These are phyloP conservation scores for Kryptolebias ocellatus DNA, from an alignment of 2,797 vertebrate species.

Conservation along the genomic window DNA sequence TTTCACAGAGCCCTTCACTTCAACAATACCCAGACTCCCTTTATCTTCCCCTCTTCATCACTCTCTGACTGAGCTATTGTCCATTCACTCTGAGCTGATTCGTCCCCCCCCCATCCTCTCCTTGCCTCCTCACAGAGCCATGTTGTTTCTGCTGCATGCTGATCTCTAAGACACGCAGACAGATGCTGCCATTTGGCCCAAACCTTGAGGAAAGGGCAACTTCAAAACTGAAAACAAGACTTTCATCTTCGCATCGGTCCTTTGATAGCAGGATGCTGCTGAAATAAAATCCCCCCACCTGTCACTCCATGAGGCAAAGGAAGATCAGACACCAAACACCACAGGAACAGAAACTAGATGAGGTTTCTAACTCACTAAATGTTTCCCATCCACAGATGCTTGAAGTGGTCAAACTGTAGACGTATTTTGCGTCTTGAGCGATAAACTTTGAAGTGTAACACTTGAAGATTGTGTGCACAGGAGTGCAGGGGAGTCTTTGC, in stretches of 20 bases:
- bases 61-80: slow-evolving; percentile 60
- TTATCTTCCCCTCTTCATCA: slow-evolving; percentile 49
- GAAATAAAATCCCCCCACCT: slow-evolving; percentile 52
- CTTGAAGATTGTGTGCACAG: not conserved
- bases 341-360: slow-evolving; percentile 10
- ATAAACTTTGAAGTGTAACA: not conserved
- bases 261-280: slow-evolving; percentile 43
- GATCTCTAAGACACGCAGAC: slow-evolving; percentile 49
- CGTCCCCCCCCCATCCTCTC: not conserved
- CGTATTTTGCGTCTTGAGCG: not conserved
- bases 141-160: slow-evolving; percentile 40
- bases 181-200: slow-evolving; percentile 54
- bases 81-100: slow-evolving; percentile 10
- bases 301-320: slow-evolving; percentile 28
- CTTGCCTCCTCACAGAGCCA: slow-evolving; percentile 27
- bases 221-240: slow-evolving; percentile 55
- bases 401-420: not conserved
- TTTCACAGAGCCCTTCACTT: slow-evolving; percentile 24
- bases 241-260: slow-evolving; percentile 64
- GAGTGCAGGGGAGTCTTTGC: not conserved
- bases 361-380: not conserved
- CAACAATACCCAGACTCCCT: slow-evolving; percentile 47
- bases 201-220: slow-evolving; percentile 49
- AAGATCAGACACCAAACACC: slow-evolving; percentile 12
- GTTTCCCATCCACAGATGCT: not conserved